Evolutionary conservation across 2,113 vertebrate genomes (phyloP), one percentile per base, ranked within the genome.

Genomic region (Triplophysa tibetana): DNA sequence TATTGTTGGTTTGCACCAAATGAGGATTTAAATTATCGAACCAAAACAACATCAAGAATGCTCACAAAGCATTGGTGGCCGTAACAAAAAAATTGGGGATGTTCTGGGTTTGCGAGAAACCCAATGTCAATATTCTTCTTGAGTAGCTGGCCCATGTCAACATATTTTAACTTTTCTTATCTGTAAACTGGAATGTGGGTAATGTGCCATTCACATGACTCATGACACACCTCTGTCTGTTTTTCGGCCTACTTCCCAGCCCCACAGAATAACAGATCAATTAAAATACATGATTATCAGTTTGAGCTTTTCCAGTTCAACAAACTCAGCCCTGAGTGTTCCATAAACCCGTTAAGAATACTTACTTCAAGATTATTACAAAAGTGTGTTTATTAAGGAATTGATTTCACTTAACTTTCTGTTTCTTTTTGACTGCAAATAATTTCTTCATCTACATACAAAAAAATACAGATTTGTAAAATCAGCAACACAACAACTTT

Each of bases 251-350:
- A 48, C 11, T 26, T 62, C 4, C 56, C 21, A 48, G 56, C 24
- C 38, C 38, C 16, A 19, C 33, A 26, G 38, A 21, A 62, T 24
- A 14, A 48, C n/a, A 62, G 24, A n/a, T 60, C 5, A 23, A 61
- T 74, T 24, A 24, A 16, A 62, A 48, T 75, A 62, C 45, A 62
- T 14, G 2, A 48, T 23, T 61, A 17, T 1, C 69, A 58, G 69
- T 72, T 56, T 41, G 33, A 70, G 13, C 4, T 75, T 75, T 75
- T 62, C 38, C 72, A 62, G 21, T 75, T 8, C 17, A 48, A 62
- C 21, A 24, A 62, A 23, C 11, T 12, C 26, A 38, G 33, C 33
- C 17, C 8, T 58, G 19, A 9, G 50, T 58, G 17, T 72, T 38
- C 56, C 26, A 58, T 13, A 26, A 72, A 33, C 17, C 12, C 19